phyloP scores from a whole-genome alignment of 1,140 invertebrate species.

The Tetramorium parvispinum region DNA sequence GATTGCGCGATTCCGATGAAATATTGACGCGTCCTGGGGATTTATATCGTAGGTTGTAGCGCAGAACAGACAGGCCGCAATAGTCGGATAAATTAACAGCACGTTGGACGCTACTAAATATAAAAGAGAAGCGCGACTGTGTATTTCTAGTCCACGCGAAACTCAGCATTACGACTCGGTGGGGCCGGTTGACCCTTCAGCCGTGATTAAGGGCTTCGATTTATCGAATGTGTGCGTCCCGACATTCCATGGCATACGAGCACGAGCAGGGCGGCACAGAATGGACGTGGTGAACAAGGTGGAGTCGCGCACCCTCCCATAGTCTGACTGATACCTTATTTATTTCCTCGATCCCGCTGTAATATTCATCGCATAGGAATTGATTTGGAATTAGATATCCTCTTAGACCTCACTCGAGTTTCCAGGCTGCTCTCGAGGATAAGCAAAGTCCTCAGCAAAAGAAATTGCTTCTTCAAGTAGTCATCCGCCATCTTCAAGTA shows the following conservation, averaged over 20 bases:
- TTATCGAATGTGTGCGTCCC: constrained; percentile 64
- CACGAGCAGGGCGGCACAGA: constrained; percentile 18
- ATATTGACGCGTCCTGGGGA: constrained; percentile 50
- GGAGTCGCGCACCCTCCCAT: constrained; percentile 61
- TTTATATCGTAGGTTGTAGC: constrained; percentile 58
- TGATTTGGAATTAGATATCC: constrained; percentile 82
- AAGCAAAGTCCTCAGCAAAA: constrained; percentile 63
- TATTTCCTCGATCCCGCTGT: constrained; percentile 78
- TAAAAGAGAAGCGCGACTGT: constrained; percentile 65
- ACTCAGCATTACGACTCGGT: constrained; percentile 56
- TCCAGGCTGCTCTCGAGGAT: constrained; percentile 41
- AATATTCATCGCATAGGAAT: constrained; percentile 84
- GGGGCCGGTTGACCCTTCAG: constrained; percentile 59
- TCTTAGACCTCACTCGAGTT: constrained; percentile 65
- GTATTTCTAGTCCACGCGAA: constrained; percentile 46
- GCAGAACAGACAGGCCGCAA: constrained; percentile 36
- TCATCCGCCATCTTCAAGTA: constrained; percentile 33
- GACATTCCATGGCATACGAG: background rate
- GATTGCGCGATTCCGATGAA: constrained; percentile 55
- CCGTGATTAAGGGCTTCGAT: constrained; percentile 72
- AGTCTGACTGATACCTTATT: constrained; percentile 79
- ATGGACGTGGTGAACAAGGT: constrained; percentile 64
- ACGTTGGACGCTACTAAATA: constrained; percentile 66
- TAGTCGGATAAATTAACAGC: constrained; percentile 68
- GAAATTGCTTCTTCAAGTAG: constrained; percentile 69